phyloP scores from a whole-genome alignment of 2,797 vertebrate species.

The Arctocebus calabarensis region DNA sequence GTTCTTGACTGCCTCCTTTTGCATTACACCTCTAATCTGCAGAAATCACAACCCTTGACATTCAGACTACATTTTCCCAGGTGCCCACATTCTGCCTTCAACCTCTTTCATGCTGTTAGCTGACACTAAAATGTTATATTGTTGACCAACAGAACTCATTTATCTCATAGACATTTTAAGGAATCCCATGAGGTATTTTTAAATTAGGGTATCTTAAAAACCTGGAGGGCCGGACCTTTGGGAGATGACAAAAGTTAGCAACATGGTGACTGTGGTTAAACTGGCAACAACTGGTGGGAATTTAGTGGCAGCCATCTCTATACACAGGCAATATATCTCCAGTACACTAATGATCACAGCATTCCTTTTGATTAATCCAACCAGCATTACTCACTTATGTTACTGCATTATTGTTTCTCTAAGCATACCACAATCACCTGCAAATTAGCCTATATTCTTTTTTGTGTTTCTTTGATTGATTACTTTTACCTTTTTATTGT shows the following conservation, averaged over 20 bases:
- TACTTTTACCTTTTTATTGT: neutral
- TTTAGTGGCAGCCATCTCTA: neutral
- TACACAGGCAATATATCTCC: neutral
- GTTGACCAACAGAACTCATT: neutral
- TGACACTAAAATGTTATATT: neutral
- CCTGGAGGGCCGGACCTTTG: neutral
- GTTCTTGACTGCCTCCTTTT: neutral
- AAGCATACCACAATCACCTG: neutral
- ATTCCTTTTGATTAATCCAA: neutral
- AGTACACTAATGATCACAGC: neutral
- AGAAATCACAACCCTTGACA: neutral
- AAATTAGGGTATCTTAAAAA: constrained; percentile 9
- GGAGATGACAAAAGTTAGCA: neutral
- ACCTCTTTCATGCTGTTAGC: neutral
- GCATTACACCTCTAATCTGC: neutral
- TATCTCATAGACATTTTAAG: neutral
- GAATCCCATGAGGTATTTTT: neutral
- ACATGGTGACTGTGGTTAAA: neutral
- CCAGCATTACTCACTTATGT: neutral
- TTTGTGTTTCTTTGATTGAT: neutral
- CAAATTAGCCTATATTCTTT: neutral
- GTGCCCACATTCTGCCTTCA: neutral
- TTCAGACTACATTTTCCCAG: neutral
- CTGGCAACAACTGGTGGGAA: neutral
- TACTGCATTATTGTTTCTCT: neutral